phyloP scores from a whole-genome alignment of 2,113 vertebrate genomes.

The Monopterus albus region DNA sequence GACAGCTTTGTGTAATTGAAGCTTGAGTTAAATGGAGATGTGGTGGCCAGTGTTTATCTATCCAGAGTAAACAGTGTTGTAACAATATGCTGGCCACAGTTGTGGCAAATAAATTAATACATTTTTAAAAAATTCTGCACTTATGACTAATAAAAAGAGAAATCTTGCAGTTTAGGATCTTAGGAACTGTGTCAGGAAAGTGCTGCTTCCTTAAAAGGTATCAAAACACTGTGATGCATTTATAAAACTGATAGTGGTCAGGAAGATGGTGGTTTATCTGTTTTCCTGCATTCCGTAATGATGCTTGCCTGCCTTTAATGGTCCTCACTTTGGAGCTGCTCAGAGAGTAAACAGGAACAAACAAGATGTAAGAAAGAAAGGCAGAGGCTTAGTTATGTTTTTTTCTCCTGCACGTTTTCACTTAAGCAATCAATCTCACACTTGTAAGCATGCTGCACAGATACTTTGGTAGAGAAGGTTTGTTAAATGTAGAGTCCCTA shows the following conservation, averaged over 20 bases:
- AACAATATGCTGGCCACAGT: no score
- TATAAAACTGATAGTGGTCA: background rate
- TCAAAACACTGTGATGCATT: background rate
- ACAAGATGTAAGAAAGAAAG: slow-evolving; percentile 27
- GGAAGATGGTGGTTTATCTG: slow-evolving; percentile 31
- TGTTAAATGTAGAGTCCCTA: no score
- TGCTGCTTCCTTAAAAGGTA: slow-evolving; percentile 33
- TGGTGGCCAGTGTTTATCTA: no score
- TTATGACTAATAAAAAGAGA: no score
- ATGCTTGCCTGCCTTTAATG: slow-evolving; percentile 28
- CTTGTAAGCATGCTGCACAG: no score
- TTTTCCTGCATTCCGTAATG: slow-evolving; percentile 5
- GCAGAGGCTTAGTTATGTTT: background rate
- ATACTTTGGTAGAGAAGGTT: no score
- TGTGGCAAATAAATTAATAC: no score
- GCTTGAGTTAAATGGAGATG: no score
- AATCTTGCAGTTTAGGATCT: background rate
- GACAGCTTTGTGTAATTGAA: no score
- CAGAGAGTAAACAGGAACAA: slow-evolving; percentile 63
- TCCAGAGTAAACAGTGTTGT: no score
- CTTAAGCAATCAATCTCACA: background rate
- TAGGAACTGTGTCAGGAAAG: background rate
- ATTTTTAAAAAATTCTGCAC: no score
- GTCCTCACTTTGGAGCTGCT: slow-evolving; percentile 21
- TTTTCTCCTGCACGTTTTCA: no score